These are phyloP conservation scores for Myiopsitta monachus DNA, from an alignment of 2,113 vertebrate species.

Conservation along the genomic window DNA sequence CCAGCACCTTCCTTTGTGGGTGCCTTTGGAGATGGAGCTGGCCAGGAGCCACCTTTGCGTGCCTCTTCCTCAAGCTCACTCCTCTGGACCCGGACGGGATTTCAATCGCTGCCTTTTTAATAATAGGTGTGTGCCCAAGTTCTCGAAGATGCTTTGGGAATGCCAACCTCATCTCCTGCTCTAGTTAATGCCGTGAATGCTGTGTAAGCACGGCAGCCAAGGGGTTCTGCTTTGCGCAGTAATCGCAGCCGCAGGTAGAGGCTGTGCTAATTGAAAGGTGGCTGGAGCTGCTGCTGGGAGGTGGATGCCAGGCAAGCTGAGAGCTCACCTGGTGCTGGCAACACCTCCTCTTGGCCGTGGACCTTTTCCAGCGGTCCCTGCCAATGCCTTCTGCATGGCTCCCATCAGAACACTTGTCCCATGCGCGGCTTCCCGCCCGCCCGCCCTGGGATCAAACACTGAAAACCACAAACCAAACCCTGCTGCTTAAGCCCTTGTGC, in stretches of 20 bases:
- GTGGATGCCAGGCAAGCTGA: neutral
- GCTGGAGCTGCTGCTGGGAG: neutral
- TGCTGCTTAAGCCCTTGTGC: neutral
- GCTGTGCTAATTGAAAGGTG: neutral
- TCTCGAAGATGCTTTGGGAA: neutral
- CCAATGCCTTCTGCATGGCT: neutral
- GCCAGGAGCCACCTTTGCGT: accelerated
- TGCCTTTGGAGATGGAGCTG: neutral
- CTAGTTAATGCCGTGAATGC: neutral
- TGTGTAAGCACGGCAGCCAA: neutral
- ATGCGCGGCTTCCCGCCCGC: neutral
- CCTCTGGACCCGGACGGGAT: neutral
- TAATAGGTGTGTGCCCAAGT: neutral
- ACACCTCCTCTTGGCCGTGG: neutral
- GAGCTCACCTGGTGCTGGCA: conserved; percentile 18
- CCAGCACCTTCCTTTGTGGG: neutral
- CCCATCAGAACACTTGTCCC: neutral
- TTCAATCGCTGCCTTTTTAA: accelerated
- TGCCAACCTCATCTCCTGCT: neutral
- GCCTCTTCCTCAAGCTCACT: neutral
- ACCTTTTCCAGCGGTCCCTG: neutral
- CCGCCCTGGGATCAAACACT: neutral
- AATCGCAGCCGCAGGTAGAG: neutral
- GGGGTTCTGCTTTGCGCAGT: neutral
- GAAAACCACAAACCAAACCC: neutral